phyloP scores from a whole-genome alignment of 2,797 vertebrate species.

The Typhlichthys subterraneus region DNA sequence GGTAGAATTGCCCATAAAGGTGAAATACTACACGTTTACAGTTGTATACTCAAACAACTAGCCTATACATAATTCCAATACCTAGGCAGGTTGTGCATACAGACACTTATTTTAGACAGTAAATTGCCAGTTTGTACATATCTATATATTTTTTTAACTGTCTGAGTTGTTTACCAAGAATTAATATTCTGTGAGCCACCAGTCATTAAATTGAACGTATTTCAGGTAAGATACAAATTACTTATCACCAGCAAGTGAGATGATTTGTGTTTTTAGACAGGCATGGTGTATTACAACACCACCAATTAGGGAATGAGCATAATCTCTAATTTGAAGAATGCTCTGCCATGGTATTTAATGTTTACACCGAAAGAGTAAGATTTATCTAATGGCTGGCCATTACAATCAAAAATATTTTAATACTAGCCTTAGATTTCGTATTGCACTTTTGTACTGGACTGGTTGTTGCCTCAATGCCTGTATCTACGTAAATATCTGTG shows the following conservation, averaged over 20 bases:
- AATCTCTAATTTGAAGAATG: background rate
- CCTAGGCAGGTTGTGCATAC: too few relatives aligned
- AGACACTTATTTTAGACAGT: background rate
- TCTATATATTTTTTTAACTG: conserved; percentile 1
- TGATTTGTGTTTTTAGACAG: conserved; percentile 10
- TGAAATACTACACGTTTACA: too few relatives aligned
- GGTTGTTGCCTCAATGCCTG: conserved; percentile 54
- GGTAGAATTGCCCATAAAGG: too few relatives aligned
- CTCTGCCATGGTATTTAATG: too few relatives aligned
- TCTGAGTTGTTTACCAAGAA: conserved; percentile 13
- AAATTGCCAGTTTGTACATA: background rate
- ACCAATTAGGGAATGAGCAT: conserved; percentile 57
- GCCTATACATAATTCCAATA: too few relatives aligned
- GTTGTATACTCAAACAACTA: too few relatives aligned
- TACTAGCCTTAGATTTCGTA: background rate
- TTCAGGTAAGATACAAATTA: conserved; percentile 52
- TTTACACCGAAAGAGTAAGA: too few relatives aligned
- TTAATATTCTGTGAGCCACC: conserved; percentile 52
- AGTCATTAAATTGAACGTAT: conserved; percentile 48
- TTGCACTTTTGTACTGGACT: conserved; percentile 38
- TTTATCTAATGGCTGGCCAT: background rate
- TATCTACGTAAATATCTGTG: conserved; percentile 64
- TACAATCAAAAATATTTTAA: conserved; percentile 4
- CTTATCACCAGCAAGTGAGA: conserved; percentile 9
- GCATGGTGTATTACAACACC: conserved; percentile 4